Base-by-base conservation (phyloP, 2,888 invertebrate species). In the Bruchidius siliquastri region DNA sequence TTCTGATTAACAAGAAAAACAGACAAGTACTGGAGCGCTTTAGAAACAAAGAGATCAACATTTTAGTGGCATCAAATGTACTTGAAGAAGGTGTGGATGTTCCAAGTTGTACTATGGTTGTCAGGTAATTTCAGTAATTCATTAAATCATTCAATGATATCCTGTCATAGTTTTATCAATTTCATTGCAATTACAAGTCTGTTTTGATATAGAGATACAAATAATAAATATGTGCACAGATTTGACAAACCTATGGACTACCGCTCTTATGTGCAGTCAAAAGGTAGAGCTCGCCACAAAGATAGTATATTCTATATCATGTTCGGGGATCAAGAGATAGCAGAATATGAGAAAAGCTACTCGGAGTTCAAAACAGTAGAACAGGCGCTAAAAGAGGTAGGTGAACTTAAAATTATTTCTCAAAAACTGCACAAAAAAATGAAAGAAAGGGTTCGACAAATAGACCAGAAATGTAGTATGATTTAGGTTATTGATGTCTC, bases 11-110 rank as follows among this genome's bases (percentile, higher is more conserved):
- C 4, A 85, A 85, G 72, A 85, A 88, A 79, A 91, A 91, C 80
- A 88, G 88, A 70, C 87, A 84, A 83, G 87, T 87, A 0, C 81
- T 90, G n/a, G 82, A 87, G 21, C 88, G 89, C 67, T 93, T 93
- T 81, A 87, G 89, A 22, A 85, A 85, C 10, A 90, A 90, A 10
- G 86, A 89, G 49, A 85, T 88, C 4, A 95, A 95, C 84, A 83
- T 94, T 0, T 83, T 95, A 30, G 86, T 93, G 0, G 90, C 93
- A 0, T 93, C 97, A 0, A 93, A 92, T 83, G 94, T 97, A 0
- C 87, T 97, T 30, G 97, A 97, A 84, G 97, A 97, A 87, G 97
- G 97, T 0, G 90, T 97, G 10, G 96, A 97, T 85, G 90, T 97
- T 30, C 93, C 93, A 1, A 89, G 90, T 30, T 98, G 98, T 83